These are phyloP conservation scores for Erpetoichthys calabaricus DNA, from an alignment of 2,797 vertebrate species.

Conservation along the genomic window DNA sequence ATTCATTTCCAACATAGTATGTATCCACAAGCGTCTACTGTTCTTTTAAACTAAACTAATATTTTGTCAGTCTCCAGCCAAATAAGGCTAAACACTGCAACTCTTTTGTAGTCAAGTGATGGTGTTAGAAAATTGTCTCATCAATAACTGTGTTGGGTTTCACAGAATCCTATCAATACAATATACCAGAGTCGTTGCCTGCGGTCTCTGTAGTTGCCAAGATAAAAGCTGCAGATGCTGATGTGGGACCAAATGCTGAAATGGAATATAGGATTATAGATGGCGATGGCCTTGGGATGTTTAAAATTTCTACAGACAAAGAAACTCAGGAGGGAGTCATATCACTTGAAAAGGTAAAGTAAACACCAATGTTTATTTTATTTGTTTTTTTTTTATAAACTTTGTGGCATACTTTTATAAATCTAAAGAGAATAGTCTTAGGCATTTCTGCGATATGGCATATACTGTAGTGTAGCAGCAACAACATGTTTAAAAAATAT, in stretches of 20 bases:
- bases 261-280: constrained; percentile 91
- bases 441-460: no score
- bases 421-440: no score
- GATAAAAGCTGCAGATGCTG: constrained; percentile 83
- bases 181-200: constrained; percentile 73
- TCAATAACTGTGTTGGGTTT: constrained; percentile 28
- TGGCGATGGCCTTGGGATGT: constrained; percentile 66
- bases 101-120: constrained; percentile 19
- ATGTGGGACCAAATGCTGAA: constrained; percentile 77
- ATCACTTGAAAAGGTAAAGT: constrained; percentile 72
- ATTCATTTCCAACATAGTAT: no score
- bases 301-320: constrained; percentile 81
- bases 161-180: constrained; percentile 79
- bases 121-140: constrained; percentile 24
- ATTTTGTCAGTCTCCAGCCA: no score
- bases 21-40: no score
- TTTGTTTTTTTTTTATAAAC: background rate
- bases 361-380: background rate
- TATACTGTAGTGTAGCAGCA: no score
- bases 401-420: no score
- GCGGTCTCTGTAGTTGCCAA: constrained; percentile 74
- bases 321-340: constrained; percentile 83
- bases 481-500: no score
- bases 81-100: constrained; percentile 6
- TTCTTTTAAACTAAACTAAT: no score